Base-by-base conservation (phyloP, 1,140 invertebrate species). In the Drosophila guanche region DNA sequence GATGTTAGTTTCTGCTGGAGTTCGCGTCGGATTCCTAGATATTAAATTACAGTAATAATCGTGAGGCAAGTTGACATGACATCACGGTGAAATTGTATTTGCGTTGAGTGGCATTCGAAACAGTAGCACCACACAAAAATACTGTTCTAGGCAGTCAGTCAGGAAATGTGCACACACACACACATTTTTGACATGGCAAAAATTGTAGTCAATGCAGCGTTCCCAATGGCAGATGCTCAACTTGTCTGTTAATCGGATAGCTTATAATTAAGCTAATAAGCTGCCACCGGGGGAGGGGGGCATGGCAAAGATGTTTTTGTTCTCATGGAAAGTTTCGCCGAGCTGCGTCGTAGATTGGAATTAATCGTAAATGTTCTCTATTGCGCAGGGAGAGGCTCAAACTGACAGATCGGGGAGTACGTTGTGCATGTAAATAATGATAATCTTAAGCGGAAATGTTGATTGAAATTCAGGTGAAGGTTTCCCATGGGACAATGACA, bases 181-280 rank as follows among this genome's bases (percentile, higher is more conserved):
- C 27, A 29, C 1, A 29, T 46, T 51, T 65, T 50, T 43, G 58
- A 20, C 4, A 29, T 41, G 20, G 42, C 16, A 48, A 68, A 68
- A 50, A 54, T 41, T 40, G 29, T 48, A 23, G 73, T 52, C 43
- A 43, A 41, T 75, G 61, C 54, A 60, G 14, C 48, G 66, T 10
- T 70, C 29, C 47, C 60, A 75, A 50, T 46, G 72, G 61, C 25
- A 66, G 43, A 74, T 20, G 16, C 16, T 51, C 54, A 68, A 61
- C 61, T 51, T 76, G 62, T 76, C 68, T 76, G 79, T 73, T 73
- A 80, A 80, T 73, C 70, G 27, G 66, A 79, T 45, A 52, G 48
- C 72, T 76, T 84, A 76, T 86, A 86, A 73, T 80, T 76, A 86
- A 80, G 67, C 47, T 86, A 84, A 86, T 84, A 68, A 57, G 63